Evolutionary conservation across 2,888 invertebrate species (phyloP).

Genomic region (Lasioglossum morio): DNA sequence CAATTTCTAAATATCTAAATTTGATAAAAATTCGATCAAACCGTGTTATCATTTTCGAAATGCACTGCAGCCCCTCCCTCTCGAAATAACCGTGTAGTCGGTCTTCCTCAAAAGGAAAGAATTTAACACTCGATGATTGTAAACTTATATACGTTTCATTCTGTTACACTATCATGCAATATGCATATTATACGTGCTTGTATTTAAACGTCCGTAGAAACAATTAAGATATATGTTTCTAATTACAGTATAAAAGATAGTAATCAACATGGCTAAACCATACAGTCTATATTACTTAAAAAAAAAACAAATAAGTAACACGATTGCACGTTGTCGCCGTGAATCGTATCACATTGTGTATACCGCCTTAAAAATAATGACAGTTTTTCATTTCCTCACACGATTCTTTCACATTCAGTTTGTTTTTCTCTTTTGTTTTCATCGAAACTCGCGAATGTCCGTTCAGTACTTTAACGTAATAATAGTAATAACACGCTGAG

Average conservation of each 20-base stretch:
- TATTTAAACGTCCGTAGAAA: constrained; percentile 42
- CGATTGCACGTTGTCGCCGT: constrained; percentile 31
- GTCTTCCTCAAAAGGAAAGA: not conserved
- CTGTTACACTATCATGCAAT: constrained; percentile 23
- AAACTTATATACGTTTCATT: constrained; percentile 19
- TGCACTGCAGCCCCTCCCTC: not conserved
- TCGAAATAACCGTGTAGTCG: constrained; percentile 3
- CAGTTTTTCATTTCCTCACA: not conserved
- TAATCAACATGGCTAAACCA: constrained; percentile 21
- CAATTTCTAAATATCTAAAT: constrained; percentile 26
- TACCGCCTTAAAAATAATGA: constrained; percentile 24
- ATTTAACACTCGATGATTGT: not conserved
- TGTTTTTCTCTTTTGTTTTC: not conserved
- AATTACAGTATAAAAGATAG: constrained; percentile 46
- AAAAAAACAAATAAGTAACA: constrained; percentile 40
- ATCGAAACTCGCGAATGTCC: not conserved
- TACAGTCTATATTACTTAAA: constrained; percentile 29
- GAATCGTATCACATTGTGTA: constrained; percentile 44
- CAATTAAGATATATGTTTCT: constrained; percentile 26
- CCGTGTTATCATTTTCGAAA: not conserved
- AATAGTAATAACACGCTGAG: not conserved
- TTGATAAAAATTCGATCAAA: constrained; percentile 21
- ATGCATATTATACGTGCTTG: constrained; percentile 23
- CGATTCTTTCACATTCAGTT: not conserved
- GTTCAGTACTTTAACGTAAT: not conserved